Evolutionary conservation across 2,113 vertebrate genomes (phyloP), one percentile per base, ranked within the genome.

Genomic region (Dendrocopos noguchii): DNA sequence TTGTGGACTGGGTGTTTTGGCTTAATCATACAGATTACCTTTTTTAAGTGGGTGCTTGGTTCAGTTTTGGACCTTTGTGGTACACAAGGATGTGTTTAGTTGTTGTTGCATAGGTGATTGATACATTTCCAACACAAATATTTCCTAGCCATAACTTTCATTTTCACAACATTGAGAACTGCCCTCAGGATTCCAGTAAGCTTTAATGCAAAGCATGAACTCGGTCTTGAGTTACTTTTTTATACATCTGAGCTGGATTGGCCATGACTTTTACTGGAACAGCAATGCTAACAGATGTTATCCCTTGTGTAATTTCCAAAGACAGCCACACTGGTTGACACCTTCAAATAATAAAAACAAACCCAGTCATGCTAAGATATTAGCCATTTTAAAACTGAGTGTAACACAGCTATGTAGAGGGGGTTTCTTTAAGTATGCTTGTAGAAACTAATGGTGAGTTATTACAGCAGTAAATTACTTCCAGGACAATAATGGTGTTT

Each of bases 301-400:
- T 95, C 95, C 84, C 94, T 70, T 92, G 95, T 87, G 94, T 72
- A 81, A 80, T 90, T 84, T 84, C 87, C 86, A 52, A 79, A 92
- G 80, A 72, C 52, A 92, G 59, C 39, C 92, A 88, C 20, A 19
- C 10, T 87, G 31, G 33, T 87, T 76, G 86, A 95, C 76, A 81
- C 74, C 94, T 91, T 59, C 56, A 90, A 92, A 82, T 75, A 84
- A 81, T 60, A 68, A 85, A 93, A 93, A 80, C 71, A 61, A 84
- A 91, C 57, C 4, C 75, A 94, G 59, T 67, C 72, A 66, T 64
- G 50, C n/a, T 56, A 67, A 85, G 60, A 36, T 60, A 82, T 31
- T 80, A 63, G 39, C 67, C 71, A 34, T 85, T 33, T 91, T 85
- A 88, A 91, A 68, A 88, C 14, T 56, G 42, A 75, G 56, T 53